A percentile compares a stretch with the other conserved stretches of the same genome.
Conservation (phyloP, 2,888 invertebrate species). For the Ariolimax columbianus region DNA sequence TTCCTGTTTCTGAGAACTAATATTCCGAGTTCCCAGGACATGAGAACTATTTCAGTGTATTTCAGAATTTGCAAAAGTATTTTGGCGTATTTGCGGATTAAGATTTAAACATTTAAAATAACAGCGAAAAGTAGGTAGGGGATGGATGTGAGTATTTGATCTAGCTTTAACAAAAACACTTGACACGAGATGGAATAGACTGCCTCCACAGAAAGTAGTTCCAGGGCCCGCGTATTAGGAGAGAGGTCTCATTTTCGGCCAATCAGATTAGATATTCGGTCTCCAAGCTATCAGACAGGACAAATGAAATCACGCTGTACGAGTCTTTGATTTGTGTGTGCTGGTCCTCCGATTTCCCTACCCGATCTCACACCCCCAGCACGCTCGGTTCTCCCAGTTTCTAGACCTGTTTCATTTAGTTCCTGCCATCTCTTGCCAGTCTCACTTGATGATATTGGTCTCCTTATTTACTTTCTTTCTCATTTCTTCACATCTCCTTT, state of each 20-base stretch:
- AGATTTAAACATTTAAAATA: too few species aligned
- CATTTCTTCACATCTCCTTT: too few species aligned
- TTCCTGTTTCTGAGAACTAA: too few species aligned
- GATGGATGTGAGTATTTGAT: too few species aligned
- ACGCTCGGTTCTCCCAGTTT: background rate
- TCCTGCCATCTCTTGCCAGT: background rate
- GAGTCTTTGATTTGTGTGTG: conserved; percentile 10
- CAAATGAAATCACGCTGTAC: conserved; percentile 27
- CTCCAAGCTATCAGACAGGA: conserved; percentile 31
- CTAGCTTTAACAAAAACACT: background rate
- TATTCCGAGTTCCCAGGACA: too few species aligned
- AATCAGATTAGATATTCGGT: conserved; percentile 34
- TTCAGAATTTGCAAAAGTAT: too few species aligned
- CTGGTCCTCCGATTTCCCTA: background rate
- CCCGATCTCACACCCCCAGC: background rate
- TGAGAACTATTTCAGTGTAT: too few species aligned
- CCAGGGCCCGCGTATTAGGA: too few species aligned
- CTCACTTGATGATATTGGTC: background rate
- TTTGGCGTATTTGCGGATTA: too few species aligned
- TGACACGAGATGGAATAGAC: background rate
- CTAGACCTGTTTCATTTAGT: background rate
- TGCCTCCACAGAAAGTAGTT: background rate
- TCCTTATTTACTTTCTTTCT: too few species aligned
- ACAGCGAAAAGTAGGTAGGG: too few species aligned
- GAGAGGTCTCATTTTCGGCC: conserved; percentile 30